Conservation (phyloP, 2,888 invertebrate species). For the Stenoptilia bipunctidactyla region DNA sequence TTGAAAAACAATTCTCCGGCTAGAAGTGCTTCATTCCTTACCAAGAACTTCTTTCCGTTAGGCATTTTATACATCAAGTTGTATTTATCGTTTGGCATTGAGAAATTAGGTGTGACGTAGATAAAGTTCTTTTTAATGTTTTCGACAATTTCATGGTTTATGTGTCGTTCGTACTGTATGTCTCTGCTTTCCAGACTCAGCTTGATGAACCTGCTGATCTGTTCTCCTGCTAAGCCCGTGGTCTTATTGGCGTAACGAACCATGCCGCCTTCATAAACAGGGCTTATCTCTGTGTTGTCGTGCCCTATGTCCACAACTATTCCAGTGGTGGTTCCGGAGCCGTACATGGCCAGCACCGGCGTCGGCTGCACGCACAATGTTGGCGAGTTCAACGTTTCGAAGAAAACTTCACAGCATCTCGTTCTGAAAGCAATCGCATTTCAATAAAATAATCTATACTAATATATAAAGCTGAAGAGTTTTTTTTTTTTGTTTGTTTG, state of each 20-base stretch:
- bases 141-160: conserved; percentile 21
- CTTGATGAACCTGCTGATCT: conserved; percentile 27
- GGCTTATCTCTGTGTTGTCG: conserved; percentile 31
- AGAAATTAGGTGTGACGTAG: conserved; percentile 27
- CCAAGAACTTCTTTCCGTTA: conserved; percentile 30
- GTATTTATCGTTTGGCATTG: conserved; percentile 19
- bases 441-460: too few species aligned
- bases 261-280: conserved; percentile 44
- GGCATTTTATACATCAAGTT: conserved; percentile 25
- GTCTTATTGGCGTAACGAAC: conserved; percentile 36
- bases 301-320: conserved; percentile 46
- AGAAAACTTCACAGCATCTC: conserved; percentile 48
- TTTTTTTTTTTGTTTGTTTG: too few species aligned
- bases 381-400: conserved; percentile 45
- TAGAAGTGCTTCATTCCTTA: conserved; percentile 35
- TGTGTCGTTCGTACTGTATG: conserved; percentile 18
- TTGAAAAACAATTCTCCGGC: conserved; percentile 38
- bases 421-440: conserved; percentile 34
- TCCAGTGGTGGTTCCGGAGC: conserved; percentile 44
- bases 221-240: conserved; percentile 30
- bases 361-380: conserved; percentile 42
- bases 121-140: conserved; percentile 24
- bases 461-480: too few species aligned
- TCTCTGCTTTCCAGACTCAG: conserved; percentile 22
- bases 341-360: conserved; percentile 37